phyloP scores from a whole-genome alignment of 2,888 invertebrate genomes.

The Meiosimyza decipiens region DNA sequence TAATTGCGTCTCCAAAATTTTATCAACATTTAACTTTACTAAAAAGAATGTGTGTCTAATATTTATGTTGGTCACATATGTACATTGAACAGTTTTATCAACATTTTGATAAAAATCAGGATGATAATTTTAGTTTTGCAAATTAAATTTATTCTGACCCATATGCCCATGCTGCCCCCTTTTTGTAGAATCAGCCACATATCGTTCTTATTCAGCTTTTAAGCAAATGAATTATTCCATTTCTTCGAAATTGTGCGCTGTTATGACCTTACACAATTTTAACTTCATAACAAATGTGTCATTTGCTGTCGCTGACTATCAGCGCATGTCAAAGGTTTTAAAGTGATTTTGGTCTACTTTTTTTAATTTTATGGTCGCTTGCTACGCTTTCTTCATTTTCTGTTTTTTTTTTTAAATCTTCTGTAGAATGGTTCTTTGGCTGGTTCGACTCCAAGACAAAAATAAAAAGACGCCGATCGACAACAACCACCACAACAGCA shows the following conservation, averaged over 20 bases:
- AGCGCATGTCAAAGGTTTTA: background rate
- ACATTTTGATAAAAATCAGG: no score
- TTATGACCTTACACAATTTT: no score
- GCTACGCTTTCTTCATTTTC: constrained; percentile 44
- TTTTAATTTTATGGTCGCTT: background rate
- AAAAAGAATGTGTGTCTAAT: no score
- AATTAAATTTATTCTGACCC: no score
- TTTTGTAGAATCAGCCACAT: background rate
- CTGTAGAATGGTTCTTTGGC: constrained; percentile 68
- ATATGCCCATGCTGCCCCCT: no score
- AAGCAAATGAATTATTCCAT: background rate
- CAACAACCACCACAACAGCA: constrained; percentile 58
- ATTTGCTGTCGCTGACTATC: background rate
- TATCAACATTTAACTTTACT: no score
- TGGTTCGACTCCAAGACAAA: constrained; percentile 67
- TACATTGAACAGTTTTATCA: no score
- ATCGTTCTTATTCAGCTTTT: background rate
- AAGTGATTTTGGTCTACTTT: background rate
- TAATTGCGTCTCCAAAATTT: no score
- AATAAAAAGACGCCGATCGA: constrained; percentile 49
- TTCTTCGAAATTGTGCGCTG: background rate
- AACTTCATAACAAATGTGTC: no score
- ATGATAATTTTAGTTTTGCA: no score
- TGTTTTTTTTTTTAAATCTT: background rate
- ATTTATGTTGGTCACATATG: no score